Evolutionary conservation across 2,113 vertebrate species (phyloP).

Genomic region (Turdus rufiventris): DNA sequence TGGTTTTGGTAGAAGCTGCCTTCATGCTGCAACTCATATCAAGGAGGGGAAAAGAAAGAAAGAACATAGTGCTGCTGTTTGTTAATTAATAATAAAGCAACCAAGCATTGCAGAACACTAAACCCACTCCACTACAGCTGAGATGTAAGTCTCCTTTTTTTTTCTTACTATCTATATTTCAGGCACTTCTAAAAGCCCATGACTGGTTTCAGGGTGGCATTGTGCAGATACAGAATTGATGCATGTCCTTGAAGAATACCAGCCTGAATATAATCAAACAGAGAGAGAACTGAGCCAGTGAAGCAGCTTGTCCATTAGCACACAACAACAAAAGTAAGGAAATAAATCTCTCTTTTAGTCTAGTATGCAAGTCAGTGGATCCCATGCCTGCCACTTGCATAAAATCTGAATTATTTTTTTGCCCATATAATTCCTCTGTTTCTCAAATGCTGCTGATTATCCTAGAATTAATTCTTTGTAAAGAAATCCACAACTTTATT

Average conservation of each 20-base stretch:
- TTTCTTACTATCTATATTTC: background rate
- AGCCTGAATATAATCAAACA: background rate
- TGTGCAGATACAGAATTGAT: background rate
- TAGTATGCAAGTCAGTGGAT: background rate
- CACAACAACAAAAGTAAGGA: background rate
- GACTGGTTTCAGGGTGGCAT: background rate
- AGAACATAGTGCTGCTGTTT: constrained; percentile 50
- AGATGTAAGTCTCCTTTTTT: background rate
- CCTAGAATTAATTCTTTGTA: background rate
- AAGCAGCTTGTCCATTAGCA: background rate
- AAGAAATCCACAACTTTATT: background rate
- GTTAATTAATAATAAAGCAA: constrained; percentile 70
- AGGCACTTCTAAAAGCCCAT: background rate
- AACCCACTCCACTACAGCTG: background rate
- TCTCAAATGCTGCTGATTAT: background rate
- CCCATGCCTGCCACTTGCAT: background rate
- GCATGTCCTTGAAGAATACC: background rate
- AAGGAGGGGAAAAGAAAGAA: constrained; percentile 53
- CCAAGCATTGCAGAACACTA: constrained; percentile 40
- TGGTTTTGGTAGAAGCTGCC: constrained; percentile 53
- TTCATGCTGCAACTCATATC: constrained; percentile 62
- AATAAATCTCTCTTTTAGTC: background rate
- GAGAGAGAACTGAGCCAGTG: background rate
- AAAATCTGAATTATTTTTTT: background rate
- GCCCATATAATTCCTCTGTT: background rate